These are phyloP conservation scores for Bubo blakistoni DNA, from an alignment of 2,113 vertebrate species.

Conservation along the genomic window DNA sequence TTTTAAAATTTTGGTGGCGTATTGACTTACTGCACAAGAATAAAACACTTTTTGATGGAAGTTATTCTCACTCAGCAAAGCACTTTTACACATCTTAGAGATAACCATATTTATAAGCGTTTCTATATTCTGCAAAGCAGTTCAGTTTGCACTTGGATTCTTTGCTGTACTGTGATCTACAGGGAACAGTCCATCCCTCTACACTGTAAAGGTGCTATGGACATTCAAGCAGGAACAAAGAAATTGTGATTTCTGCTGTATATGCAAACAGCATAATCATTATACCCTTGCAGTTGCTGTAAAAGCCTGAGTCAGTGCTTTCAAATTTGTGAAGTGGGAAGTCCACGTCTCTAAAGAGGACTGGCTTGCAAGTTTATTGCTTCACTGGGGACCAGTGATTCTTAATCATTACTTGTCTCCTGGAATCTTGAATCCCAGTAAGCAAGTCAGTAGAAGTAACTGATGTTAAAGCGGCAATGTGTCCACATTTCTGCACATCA, in stretches of 20 bases:
- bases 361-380: slow-evolving; percentile 9
- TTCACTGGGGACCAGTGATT: slow-evolving; percentile 14
- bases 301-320: slow-evolving; percentile 45
- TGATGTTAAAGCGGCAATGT: not conserved
- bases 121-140: not conserved
- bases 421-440: not conserved
- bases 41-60: not conserved
- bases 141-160: not conserved
- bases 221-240: slow-evolving; percentile 42
- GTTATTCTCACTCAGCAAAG: not conserved
- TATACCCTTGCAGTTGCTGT: not conserved
- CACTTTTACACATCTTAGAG: not conserved
- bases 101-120: not conserved
- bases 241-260: slow-evolving; percentile 29
- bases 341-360: not conserved
- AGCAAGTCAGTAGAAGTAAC: not conserved
- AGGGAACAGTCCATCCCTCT: not conserved
- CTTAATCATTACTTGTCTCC: slow-evolving; percentile 33
- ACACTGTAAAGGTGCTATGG: slow-evolving; percentile 10
- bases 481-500: not conserved
- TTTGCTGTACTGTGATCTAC: not conserved
- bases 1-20: not conserved
- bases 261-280: slow-evolving; percentile 10
- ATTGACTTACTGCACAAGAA: not conserved
- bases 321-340: slow-evolving; percentile 29